Base-by-base conservation (phyloP, 2,888 invertebrate species). In the Apotomis betuletana region DNA sequence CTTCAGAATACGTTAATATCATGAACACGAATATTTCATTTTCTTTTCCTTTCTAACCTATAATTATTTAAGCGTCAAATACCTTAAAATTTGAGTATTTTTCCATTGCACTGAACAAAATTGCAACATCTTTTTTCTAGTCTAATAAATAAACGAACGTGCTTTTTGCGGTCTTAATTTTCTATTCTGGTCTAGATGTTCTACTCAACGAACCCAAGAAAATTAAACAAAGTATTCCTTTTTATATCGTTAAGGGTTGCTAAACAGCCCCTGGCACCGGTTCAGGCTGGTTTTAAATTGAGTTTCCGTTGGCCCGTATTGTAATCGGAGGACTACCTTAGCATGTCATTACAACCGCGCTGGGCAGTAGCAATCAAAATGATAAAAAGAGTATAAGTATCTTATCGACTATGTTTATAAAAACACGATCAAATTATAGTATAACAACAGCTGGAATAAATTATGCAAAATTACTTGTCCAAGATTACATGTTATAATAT, bases 311-410 rank as follows among this genome's bases (percentile, higher is more conserved):
- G 64, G 64, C 55, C 54, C 44, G 64, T 55, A 65, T 65, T 65
- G 64, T 65, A 65, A 65, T 65, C 46, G 44, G 27, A 55, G 46
- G 64, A 65, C 57, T 65, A 65, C 55, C 55, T 65, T 65, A 65
- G 65, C 65, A 65, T 65, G 55, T 57, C 57, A 65, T 65, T 65
- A 65, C 27, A 46, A 57, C 64, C 44, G 9, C 54, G 54, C 57
- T 36, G 65, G 55, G 8, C 27, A 57, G 46, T 46, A 38, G 44
- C 44, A 65, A 57, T 57, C 55, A 65, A 57, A 65, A 65, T 57
- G 65, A 57, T 65, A 65, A 64, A 63, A 55, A 55, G 65, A 15
- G 44, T 63, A 55, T 44, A 15, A 64, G 55, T 36, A 65, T 57
- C 57, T 65, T 65, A 65, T 65, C 55, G 6, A 41, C 12, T 41